A percentile compares a stretch with the other conserved stretches of the same genome.
These are phyloP conservation scores for Polyploca ridens DNA, from an alignment of 2,888 invertebrate genomes.

Conservation along the genomic window DNA sequence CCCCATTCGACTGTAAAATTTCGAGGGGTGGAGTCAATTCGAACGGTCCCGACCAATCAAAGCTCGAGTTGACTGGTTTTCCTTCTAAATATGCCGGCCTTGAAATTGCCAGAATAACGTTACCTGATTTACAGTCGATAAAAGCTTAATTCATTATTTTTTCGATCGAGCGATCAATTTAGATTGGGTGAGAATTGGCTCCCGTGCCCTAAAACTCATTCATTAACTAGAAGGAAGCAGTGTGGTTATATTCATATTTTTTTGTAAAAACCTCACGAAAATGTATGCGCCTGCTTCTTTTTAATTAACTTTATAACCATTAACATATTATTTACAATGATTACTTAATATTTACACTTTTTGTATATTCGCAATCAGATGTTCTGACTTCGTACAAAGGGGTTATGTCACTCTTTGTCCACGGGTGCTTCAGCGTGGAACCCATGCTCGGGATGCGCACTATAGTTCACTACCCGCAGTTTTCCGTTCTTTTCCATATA, in stretches of 20 bases:
- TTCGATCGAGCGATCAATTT: too few species aligned
- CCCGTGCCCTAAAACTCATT: background rate
- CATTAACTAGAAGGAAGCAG: background rate
- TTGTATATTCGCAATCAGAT: background rate
- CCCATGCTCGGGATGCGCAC: constrained; percentile 88
- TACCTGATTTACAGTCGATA: too few species aligned
- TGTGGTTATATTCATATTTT: too few species aligned
- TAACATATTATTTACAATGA: constrained; percentile 9
- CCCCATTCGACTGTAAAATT: too few species aligned
- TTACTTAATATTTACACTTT: constrained; percentile 10
- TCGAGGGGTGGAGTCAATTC: too few species aligned
- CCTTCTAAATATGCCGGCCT: too few species aligned
- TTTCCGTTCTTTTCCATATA: constrained; percentile 91
- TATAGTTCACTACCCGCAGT: constrained; percentile 90
- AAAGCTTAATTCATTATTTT: too few species aligned
- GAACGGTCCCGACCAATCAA: too few species aligned
- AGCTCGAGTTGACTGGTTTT: too few species aligned
- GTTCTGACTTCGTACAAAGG: background rate
- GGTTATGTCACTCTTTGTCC: constrained; percentile 39
- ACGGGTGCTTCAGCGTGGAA: constrained; percentile 85
- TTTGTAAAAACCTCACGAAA: background rate
- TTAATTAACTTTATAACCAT: background rate
- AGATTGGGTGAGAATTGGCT: too few species aligned
- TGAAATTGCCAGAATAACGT: too few species aligned
- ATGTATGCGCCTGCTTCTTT: background rate